Evolutionary conservation across 2,113 vertebrate genomes (phyloP), one percentile per base, ranked within the genome.

Genomic region (Rhinopithecus roxellana): DNA sequence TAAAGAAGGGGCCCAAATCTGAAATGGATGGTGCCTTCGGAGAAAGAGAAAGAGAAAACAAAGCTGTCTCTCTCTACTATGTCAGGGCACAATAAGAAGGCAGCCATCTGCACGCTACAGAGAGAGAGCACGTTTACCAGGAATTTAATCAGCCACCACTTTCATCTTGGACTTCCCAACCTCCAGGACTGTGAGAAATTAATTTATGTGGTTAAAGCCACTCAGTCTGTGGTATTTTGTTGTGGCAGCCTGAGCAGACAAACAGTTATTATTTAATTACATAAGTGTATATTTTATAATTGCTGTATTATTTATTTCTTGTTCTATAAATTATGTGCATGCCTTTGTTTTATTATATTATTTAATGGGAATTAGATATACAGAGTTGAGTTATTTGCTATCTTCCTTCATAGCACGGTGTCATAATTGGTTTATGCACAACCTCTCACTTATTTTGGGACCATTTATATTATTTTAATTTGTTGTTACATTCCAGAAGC

Each of bases 321-420:
- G 4, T 9, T 23, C 23, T 0, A 74, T 59, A 75, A 52, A 59
- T 8, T 55, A 57, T 79, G 70, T 25, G n/a, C 27, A 91, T 70
- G 1, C 64, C 20, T 95, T 75, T 57, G 14, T 83, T 93, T 97
- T 81, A 35, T 64, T 74, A 8, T 69, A 78, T 94, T 82, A 64
- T 72, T 94, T 93, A 52, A 30, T 61, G 4, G 2, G 5, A 6
- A 25, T 13, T 52, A 48, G 16, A 12, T 72, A 86, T 38, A 43
- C 14, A 30, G 8, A 20, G 27, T 23, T 30, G 8, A 20, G 35
- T 74, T 57, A 95, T 38, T 57, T 82, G 12, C 59, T 74, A 6
- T 1, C 18, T 7, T 67, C 1, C 14, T 27, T 64, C 10, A 16
- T 35, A 72, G 17, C 6, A 81, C 1, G 35, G 11, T 81, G 11